phyloP scores from a whole-genome alignment of 2,113 vertebrate species.

The Pandion haliaetus region DNA sequence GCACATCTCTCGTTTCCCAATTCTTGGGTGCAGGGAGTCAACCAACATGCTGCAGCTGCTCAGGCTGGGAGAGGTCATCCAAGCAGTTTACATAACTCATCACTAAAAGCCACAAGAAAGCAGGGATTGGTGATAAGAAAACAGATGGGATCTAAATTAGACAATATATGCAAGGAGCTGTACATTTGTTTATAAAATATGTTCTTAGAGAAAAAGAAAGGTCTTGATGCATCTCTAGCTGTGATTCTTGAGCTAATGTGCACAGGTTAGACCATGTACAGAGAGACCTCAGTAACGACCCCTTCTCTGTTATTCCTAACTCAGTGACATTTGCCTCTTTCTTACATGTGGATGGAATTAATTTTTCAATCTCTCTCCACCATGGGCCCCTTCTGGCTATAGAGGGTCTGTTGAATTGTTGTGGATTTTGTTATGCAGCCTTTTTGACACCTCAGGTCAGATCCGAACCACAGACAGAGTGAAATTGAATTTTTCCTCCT shows the following conservation, averaged over 20 bases:
- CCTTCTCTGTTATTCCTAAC: background rate
- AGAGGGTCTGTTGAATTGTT: background rate
- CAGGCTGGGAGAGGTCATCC: background rate
- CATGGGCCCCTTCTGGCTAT: background rate
- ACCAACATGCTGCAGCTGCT: background rate
- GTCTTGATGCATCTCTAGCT: background rate
- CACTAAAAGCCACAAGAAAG: conserved; percentile 28
- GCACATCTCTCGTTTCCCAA: background rate
- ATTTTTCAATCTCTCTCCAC: background rate
- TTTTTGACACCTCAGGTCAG: conserved; percentile 16
- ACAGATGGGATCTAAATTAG: background rate
- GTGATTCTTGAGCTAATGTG: background rate
- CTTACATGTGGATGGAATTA: background rate
- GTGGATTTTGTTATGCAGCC: background rate
- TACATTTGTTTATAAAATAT: background rate
- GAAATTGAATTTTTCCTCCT: conserved; percentile 30
- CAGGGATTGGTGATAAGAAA: background rate
- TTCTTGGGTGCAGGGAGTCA: background rate
- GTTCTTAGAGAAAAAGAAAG: background rate
- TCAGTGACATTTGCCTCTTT: background rate
- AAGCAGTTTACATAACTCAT: background rate
- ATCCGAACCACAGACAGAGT: background rate
- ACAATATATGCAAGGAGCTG: background rate
- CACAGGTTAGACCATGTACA: background rate
- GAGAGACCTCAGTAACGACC: background rate